A percentile compares a stretch with the other conserved stretches of the same genome.
These are phyloP conservation scores for Silvanus unidentatus DNA, from an alignment of 2,888 invertebrate genomes.

Conservation along the genomic window DNA sequence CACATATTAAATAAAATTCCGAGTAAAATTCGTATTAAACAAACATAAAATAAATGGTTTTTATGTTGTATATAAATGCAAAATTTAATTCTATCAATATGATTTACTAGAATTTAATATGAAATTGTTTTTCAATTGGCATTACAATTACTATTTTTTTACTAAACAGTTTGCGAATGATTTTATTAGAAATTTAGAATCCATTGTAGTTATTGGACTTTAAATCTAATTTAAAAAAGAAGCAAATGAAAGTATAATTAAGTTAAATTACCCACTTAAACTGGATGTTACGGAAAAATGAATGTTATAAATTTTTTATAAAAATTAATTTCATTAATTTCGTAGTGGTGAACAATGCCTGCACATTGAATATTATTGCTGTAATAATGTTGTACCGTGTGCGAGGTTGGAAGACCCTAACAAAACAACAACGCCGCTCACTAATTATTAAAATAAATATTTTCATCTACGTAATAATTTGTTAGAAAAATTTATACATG, in stretches of 20 bases:
- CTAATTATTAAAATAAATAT: neutral
- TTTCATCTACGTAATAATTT: neutral
- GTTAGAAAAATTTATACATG: neutral
- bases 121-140: too few relatives aligned
- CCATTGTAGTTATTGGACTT: too few relatives aligned
- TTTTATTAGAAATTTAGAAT: too few relatives aligned
- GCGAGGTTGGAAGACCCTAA: neutral
- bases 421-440: neutral
- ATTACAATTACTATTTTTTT: too few relatives aligned
- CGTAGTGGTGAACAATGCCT: conserved; percentile 30
- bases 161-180: too few relatives aligned
- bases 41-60: too few relatives aligned
- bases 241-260: neutral
- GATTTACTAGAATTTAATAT: too few relatives aligned
- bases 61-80: too few relatives aligned
- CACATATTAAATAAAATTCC: too few relatives aligned
- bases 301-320: conserved; percentile 24
- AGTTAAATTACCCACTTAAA: conserved; percentile 6
- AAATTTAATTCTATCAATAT: too few relatives aligned
- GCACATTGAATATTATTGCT: conserved; percentile 25
- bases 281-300: conserved; percentile 29
- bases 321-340: conserved; percentile 22
- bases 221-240: neutral
- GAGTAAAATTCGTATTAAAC: too few relatives aligned
- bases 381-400: conserved; percentile 18